Percentiles rank a stretch among this genome's conserved stretches.
These are phyloP conservation scores for Cryptosula pallasiana DNA, from an alignment of 2,888 invertebrate species.

Conservation along the genomic window DNA sequence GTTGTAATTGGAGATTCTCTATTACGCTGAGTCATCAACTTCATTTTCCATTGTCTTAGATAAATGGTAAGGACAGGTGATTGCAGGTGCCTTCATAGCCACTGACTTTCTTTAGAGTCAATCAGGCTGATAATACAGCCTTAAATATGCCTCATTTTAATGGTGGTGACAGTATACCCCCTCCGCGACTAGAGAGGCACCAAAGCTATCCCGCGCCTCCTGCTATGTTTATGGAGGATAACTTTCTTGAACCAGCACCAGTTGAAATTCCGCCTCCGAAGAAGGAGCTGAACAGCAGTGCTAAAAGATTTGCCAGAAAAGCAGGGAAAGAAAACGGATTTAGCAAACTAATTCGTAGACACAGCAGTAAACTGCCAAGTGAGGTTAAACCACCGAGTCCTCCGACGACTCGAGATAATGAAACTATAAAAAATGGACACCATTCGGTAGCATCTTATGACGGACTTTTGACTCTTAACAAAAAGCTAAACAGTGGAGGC, in stretches of 20 bases:
- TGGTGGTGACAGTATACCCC: neutral
- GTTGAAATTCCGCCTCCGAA: neutral
- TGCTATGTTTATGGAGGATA: neutral
- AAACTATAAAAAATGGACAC: neutral
- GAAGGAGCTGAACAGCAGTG: neutral
- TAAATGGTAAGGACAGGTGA: too few relatives aligned
- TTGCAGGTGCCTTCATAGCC: too few relatives aligned
- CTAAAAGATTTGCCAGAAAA: neutral
- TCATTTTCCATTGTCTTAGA: too few relatives aligned
- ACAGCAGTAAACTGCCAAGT: conserved; percentile 12
- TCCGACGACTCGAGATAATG: too few relatives aligned
- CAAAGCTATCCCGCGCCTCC: neutral
- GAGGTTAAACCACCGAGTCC: neutral
- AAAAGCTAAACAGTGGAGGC: neutral
- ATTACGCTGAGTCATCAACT: too few relatives aligned
- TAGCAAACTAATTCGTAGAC: conserved; percentile 1
- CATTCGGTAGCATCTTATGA: neutral
- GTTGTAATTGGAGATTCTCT: too few relatives aligned
- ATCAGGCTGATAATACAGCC: too few relatives aligned
- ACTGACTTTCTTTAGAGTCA: too few relatives aligned
- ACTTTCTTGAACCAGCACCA: neutral
- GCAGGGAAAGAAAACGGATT: conserved; percentile 2
- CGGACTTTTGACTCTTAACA: neutral
- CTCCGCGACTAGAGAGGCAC: neutral
- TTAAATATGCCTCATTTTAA: neutral